Percentiles rank a stretch among this genome's conserved stretches.
These are phyloP conservation scores for Plusia festucae DNA, from an alignment of 2,888 invertebrate genomes.

Conservation along the genomic window DNA sequence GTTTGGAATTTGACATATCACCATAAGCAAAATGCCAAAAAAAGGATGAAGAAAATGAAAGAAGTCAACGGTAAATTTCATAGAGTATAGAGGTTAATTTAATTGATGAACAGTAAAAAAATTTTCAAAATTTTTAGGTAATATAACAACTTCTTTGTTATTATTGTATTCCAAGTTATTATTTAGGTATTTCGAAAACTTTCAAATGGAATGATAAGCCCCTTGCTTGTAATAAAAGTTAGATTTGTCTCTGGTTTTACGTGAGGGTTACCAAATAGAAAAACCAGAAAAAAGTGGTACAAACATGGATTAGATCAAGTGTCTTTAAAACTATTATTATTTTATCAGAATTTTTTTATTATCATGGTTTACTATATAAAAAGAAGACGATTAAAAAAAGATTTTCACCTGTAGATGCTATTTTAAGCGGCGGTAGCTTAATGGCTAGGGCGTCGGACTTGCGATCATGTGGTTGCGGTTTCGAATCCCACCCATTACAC, in stretches of 20 bases:
- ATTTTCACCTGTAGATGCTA: too few species aligned
- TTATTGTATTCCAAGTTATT: background rate
- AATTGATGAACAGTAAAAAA: background rate
- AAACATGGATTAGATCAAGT: background rate
- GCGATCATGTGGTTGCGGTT: too few species aligned
- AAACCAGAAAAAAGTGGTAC: background rate
- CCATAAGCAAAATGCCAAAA: slow-evolving; percentile 76
- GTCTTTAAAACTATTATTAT: too few species aligned
- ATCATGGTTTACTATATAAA: too few species aligned
- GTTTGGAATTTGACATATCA: slow-evolving; percentile 86
- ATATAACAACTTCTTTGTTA: too few species aligned
- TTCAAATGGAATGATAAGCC: background rate
- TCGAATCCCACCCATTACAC: too few species aligned
- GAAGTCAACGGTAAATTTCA: slow-evolving; percentile 79
- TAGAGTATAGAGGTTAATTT: slow-evolving; percentile 58
- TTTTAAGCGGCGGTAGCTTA: too few species aligned
- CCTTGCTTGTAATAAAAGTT: too few species aligned
- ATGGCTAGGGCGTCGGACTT: too few species aligned
- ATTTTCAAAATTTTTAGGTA: too few species aligned
- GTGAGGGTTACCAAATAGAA: background rate
- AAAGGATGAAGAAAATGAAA: slow-evolving; percentile 63
- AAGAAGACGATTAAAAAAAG: too few species aligned
- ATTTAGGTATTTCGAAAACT: background rate
- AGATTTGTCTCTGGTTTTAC: slow-evolving; percentile 29
- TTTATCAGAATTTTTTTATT: too few species aligned